Percentiles rank a stretch among this genome's conserved stretches.
These are phyloP conservation scores for Platycheirus rosarum DNA, from an alignment of 2,888 invertebrate genomes.

Conservation along the genomic window DNA sequence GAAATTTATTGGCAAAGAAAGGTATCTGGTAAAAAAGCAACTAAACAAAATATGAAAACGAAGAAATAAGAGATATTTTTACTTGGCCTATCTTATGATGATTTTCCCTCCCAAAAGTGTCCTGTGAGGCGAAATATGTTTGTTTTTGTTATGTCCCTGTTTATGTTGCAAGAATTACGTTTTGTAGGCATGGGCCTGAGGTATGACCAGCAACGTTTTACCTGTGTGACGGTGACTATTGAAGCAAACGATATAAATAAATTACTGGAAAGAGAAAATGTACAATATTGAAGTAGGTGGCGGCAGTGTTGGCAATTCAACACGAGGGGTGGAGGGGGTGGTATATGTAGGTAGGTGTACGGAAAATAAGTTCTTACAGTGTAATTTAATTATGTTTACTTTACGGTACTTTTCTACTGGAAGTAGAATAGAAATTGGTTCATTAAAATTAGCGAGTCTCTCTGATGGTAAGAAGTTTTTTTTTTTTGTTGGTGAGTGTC, in stretches of 20 bases:
- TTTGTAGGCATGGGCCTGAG: not conserved
- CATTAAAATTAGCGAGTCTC: slow-evolving; percentile 58
- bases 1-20: slow-evolving; percentile 27
- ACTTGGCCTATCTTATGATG: slow-evolving; percentile 60
- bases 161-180: slow-evolving; percentile 13
- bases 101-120: slow-evolving; percentile 10
- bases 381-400: slow-evolving; percentile 72
- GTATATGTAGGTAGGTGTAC: slow-evolving; percentile 16
- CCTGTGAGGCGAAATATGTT: not conserved
- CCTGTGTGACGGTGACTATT: slow-evolving; percentile 51
- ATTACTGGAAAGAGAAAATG: slow-evolving; percentile 38
- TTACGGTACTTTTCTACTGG: slow-evolving; percentile 59
- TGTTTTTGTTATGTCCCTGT: not conserved
- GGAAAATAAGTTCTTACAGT: slow-evolving; percentile 61
- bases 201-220: slow-evolving; percentile 28
- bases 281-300: slow-evolving; percentile 47
- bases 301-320: slow-evolving; percentile 45
- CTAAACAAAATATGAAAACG: slow-evolving; percentile 30
- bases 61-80: slow-evolving; percentile 51
- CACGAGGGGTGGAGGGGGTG: slow-evolving; percentile 4
- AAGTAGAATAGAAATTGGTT: slow-evolving; percentile 73
- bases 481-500: not conserved
- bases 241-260: slow-evolving; percentile 65
- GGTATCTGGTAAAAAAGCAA: not conserved
- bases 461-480: slow-evolving; percentile 9